phyloP scores from a whole-genome alignment of 1,140 invertebrate species.

The Pollicipes pollicipes region DNA sequence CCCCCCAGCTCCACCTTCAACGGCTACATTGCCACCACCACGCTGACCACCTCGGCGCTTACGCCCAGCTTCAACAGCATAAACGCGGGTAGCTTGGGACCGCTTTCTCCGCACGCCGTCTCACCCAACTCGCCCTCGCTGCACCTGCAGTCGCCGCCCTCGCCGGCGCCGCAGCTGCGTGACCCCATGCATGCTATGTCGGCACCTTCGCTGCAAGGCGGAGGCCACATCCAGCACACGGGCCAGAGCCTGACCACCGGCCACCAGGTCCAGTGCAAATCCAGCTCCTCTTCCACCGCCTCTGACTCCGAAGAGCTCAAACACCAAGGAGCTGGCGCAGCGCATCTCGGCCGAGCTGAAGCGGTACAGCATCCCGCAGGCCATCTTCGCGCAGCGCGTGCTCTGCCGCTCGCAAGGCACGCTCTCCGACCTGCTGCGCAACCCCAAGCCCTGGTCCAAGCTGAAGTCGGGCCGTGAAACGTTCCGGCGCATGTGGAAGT shows the following conservation, averaged over 20 bases:
- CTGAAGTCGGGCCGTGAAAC: constrained; percentile 97
- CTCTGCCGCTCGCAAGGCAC: constrained; percentile 96
- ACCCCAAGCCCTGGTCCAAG: constrained; percentile 99
- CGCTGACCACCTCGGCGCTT: constrained; percentile 22
- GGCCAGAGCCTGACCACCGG: not conserved
- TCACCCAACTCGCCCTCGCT: constrained; percentile 22
- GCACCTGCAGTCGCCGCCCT: constrained; percentile 11
- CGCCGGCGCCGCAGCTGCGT: constrained; percentile 18
- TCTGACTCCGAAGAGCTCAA: constrained; percentile 67
- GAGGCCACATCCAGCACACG: constrained; percentile 12
- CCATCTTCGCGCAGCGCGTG: constrained; percentile 96
- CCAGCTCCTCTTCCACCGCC: constrained; percentile 10
- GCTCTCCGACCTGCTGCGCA: constrained; percentile 85
- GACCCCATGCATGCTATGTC: constrained; percentile 10
- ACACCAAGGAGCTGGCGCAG: constrained; percentile 97
- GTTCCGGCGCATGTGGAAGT: constrained; percentile 98
- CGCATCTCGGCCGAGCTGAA: constrained; percentile 96
- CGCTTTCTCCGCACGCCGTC: constrained; percentile 28
- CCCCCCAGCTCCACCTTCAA: constrained; percentile 28
- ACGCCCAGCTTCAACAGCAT: constrained; percentile 21
- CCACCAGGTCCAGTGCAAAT: constrained; percentile 13
- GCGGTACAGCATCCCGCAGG: constrained; percentile 97
- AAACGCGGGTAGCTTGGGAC: constrained; percentile 34
- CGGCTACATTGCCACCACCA: constrained; percentile 24
- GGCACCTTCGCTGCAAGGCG: not conserved